Base-by-base conservation (phyloP, 2,113 vertebrate genomes). In the Ictalurus punctatus region DNA sequence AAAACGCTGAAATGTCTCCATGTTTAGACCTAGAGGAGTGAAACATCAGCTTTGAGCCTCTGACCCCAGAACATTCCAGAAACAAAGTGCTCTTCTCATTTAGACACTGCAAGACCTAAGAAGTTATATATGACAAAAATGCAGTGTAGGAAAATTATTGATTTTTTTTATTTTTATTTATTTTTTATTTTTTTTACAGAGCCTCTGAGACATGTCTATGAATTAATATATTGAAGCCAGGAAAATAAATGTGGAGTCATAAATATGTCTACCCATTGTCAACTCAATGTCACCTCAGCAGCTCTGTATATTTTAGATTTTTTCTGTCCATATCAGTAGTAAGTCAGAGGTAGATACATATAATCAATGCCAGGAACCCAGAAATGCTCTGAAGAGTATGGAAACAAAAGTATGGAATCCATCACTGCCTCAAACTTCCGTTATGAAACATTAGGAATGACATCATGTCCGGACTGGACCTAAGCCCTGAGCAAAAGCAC, bases 21-120 rank as follows among this genome's bases (percentile, higher is more conserved):
- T 92, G 94, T 92, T 91, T 89, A 91, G 90, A 87, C 71, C 79
- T 71, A 88, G 54, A 54, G 79, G 40, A 84, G 59, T 48, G 74
- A 83, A 88, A 85, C 83, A 37, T 79, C 83, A 14, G 23, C 59
- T 79, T 30, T 61, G 44, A 56, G 86, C 0, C 13, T 63, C 63
- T 63, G 87, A 86, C 83, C 84, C 56, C 81, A n/a, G 81, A 71
- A 79, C 73, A 52, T 85, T 61, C 83, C 34, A 48, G 30, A 80
- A 63, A 88, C n/a, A 21, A 69, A 40, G 59, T 85, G 30, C 67
- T 74, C 40, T 63, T 73, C n/a, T 13, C 25, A 12, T 83, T 74
- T 83, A 73, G 48, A 73, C 86, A 48, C 9, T 52, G 27, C 14
- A 30, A 83, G 34, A 54, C 76, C 23, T 40, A 25, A 48, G 44